A percentile compares a stretch with the other conserved stretches of the same genome.
Conservation (phyloP, 1,140 invertebrate genomes). For the Drosophila burlai region DNA sequence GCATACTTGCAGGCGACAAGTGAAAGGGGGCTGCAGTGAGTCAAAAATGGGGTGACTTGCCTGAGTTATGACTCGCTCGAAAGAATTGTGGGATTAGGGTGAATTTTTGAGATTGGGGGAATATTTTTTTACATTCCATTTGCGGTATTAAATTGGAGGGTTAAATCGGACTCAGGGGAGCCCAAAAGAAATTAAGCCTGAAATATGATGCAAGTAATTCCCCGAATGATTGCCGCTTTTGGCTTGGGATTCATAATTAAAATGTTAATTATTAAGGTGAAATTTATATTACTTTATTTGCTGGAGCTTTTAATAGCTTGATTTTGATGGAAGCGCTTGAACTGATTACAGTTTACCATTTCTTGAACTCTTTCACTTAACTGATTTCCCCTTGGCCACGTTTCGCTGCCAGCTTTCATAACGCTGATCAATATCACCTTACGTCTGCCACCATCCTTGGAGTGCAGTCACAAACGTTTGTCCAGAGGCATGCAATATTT, state of each 20-base stretch:
- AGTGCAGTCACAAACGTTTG: slow-evolving; percentile 41
- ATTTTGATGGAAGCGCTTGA: not conserved
- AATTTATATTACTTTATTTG: not conserved
- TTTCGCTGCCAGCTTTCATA: slow-evolving; percentile 19
- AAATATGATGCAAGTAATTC: slow-evolving; percentile 13
- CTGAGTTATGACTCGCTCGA: slow-evolving; percentile 57
- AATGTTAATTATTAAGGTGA: slow-evolving; percentile 1
- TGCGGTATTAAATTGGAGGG: slow-evolving; percentile 12
- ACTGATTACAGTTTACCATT: not conserved
- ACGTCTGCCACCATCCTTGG: slow-evolving; percentile 45
- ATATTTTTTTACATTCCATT: slow-evolving; percentile 34
- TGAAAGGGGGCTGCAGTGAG: slow-evolving; percentile 44
- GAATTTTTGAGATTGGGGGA: slow-evolving; percentile 23
- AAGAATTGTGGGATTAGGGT: slow-evolving; percentile 58
- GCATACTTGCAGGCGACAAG: slow-evolving; percentile 68
- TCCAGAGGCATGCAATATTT: slow-evolving; percentile 55
- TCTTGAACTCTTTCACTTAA: slow-evolving; percentile 27
- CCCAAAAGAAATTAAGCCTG: not conserved
- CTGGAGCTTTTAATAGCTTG: not conserved
- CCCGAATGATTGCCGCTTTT: not conserved
- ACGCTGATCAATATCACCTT: slow-evolving; percentile 34
- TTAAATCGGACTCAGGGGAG: slow-evolving; percentile 5
- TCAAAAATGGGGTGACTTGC: slow-evolving; percentile 66
- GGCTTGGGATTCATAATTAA: slow-evolving; percentile 2
- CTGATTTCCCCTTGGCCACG: slow-evolving; percentile 38